Conservation (phyloP, 2,113 vertebrate genomes). For the Eulacestoma nigropectus region DNA sequence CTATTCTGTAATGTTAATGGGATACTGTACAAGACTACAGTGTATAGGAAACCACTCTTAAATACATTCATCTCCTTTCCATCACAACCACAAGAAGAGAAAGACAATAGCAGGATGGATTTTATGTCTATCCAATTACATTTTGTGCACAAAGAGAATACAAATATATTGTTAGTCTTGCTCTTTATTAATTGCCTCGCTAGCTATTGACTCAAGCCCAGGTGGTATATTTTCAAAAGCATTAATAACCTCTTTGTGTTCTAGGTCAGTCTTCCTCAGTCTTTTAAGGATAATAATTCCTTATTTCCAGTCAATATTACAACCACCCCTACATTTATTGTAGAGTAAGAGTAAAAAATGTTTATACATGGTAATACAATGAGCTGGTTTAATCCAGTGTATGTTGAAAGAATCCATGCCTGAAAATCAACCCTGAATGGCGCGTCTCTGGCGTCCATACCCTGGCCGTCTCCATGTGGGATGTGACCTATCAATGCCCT, state of each 20-base stretch:
- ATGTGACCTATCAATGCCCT: not conserved
- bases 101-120: constrained; percentile 50
- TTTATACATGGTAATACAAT: not conserved
- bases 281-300: constrained; percentile 21
- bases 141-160: constrained; percentile 40
- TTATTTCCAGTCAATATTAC: constrained; percentile 11
- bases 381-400: not conserved
- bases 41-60: constrained; percentile 44
- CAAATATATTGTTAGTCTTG: constrained; percentile 45
- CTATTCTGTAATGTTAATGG: constrained; percentile 48
- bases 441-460: not conserved
- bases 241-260: constrained; percentile 56
- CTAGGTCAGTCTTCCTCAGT: constrained; percentile 1
- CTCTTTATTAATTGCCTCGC: constrained; percentile 48
- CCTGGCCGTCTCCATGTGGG: not conserved
- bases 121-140: constrained; percentile 25
- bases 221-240: constrained; percentile 34
- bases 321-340: not conserved
- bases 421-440: not conserved
- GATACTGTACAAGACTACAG: constrained; percentile 21
- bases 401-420: not conserved
- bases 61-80: constrained; percentile 45
- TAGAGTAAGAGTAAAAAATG: not conserved
- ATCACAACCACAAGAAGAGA: not conserved
- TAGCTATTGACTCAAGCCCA: constrained; percentile 21